Evolutionary conservation across 2,888 invertebrate species (phyloP).

Genomic region (Himalopsyche tibetana): DNA sequence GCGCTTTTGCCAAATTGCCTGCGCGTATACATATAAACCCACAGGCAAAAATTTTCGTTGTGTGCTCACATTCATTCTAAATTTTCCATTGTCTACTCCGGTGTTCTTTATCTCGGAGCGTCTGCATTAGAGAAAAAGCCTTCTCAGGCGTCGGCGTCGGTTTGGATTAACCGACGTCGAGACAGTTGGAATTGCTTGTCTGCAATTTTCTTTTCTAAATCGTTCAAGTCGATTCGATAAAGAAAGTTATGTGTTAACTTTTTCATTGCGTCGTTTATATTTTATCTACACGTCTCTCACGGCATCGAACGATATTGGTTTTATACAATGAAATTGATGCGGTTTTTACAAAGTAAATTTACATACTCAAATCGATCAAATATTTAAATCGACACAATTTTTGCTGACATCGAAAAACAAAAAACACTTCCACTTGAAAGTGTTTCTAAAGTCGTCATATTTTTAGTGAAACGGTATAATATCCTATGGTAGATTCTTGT

Average conservation of each 20-base stretch:
- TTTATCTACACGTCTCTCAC: not conserved
- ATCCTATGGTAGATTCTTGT: too few species aligned
- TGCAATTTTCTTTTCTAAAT: constrained; percentile 34
- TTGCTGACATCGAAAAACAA: too few species aligned
- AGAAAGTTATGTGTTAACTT: constrained; percentile 16
- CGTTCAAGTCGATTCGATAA: constrained; percentile 26
- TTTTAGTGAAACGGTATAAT: too few species aligned
- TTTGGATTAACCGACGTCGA: constrained; percentile 20
- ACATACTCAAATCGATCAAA: too few species aligned
- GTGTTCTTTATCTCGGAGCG: constrained; percentile 17
- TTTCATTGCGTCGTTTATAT: not conserved
- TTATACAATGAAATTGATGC: too few species aligned
- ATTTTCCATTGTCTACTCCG: constrained; percentile 4
- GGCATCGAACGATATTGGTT: not conserved
- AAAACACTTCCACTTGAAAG: too few species aligned
- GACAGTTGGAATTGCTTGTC: constrained; percentile 16
- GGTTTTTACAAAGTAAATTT: too few species aligned
- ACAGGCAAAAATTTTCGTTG: not conserved
- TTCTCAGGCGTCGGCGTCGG: constrained; percentile 17
- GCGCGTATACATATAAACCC: not conserved
- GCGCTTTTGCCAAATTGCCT: not conserved
- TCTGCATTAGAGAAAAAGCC: constrained; percentile 22
- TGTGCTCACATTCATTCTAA: not conserved
- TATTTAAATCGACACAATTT: too few species aligned
- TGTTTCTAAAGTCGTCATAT: too few species aligned